Conservation (phyloP, 1,140 invertebrate genomes). For the Eciton burchellii region DNA sequence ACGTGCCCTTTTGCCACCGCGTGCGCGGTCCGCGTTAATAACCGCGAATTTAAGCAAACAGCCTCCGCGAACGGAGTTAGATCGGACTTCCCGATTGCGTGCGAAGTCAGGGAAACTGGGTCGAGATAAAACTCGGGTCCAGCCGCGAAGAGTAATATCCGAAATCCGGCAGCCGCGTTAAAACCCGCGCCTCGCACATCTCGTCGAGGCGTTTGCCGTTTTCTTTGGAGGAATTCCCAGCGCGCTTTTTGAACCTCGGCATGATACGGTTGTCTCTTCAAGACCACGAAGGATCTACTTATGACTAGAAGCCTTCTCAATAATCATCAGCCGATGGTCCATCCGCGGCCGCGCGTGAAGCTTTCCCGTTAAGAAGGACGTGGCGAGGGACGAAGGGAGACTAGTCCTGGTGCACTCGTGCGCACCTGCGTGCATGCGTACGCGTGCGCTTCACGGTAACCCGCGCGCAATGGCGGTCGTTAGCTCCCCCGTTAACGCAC, state of each 20-base stretch:
- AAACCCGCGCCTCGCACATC: not conserved
- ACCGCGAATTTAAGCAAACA: not conserved
- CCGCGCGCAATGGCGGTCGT: conserved; percentile 49
- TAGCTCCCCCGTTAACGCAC: conserved; percentile 66
- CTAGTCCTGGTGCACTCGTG: not conserved
- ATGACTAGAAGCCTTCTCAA: too few relatives aligned
- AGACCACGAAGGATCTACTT: too few relatives aligned
- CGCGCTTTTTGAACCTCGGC: too few relatives aligned
- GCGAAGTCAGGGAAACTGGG: not conserved
- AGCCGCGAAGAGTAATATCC: not conserved
- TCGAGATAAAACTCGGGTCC: conserved; percentile 3
- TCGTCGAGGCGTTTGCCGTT: not conserved
- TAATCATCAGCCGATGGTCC: too few relatives aligned
- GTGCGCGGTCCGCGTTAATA: conserved; percentile 6
- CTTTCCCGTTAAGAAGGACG: not conserved
- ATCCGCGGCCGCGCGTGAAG: not conserved
- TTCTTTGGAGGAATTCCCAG: not conserved
- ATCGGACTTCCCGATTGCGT: not conserved
- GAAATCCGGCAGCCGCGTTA: not conserved
- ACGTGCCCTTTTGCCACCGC: not conserved
- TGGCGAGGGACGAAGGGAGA: conserved; percentile 18
- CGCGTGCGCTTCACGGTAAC: conserved; percentile 54
- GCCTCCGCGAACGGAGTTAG: not conserved
- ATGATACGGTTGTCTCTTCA: too few relatives aligned
- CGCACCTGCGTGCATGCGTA: conserved; percentile 15